phyloP scores from a whole-genome alignment of 1,140 invertebrate genomes.

The Lutraria rhynchaena region DNA sequence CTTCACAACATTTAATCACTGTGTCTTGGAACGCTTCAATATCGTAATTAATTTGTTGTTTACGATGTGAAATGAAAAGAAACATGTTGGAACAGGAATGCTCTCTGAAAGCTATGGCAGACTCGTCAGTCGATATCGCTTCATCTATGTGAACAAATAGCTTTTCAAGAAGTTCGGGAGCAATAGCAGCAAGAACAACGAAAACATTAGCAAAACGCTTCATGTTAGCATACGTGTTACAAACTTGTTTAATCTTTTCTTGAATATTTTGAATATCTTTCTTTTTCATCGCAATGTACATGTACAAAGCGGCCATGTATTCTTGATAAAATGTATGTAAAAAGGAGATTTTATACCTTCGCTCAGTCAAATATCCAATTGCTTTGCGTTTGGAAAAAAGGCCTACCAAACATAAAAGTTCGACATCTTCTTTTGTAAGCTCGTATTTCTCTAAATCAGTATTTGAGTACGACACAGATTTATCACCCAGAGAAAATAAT shows the following conservation, averaged over 20 bases:
- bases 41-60: background rate
- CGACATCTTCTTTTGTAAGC: background rate
- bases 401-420: background rate
- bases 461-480: background rate
- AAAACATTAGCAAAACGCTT: conserved; percentile 6
- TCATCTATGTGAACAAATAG: background rate
- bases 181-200: background rate
- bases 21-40: conserved; percentile 2
- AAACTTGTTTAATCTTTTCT: background rate
- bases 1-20: background rate
- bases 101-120: background rate
- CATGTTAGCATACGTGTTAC: background rate
- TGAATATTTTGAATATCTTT: background rate
- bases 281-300: background rate
- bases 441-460: conserved; percentile 1
- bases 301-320: conserved; percentile 14
- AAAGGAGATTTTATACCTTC: conserved; percentile 18
- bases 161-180: background rate
- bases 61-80: conserved; percentile 4
- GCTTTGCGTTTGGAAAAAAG: conserved; percentile 21
- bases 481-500: background rate
- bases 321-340: conserved; percentile 2
- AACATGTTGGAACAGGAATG: conserved; percentile 5
- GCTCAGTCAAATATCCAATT: background rate
- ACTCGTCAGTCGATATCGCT: background rate